Base-by-base conservation (phyloP, 1,140 invertebrate genomes). In the Ips nitidus region DNA sequence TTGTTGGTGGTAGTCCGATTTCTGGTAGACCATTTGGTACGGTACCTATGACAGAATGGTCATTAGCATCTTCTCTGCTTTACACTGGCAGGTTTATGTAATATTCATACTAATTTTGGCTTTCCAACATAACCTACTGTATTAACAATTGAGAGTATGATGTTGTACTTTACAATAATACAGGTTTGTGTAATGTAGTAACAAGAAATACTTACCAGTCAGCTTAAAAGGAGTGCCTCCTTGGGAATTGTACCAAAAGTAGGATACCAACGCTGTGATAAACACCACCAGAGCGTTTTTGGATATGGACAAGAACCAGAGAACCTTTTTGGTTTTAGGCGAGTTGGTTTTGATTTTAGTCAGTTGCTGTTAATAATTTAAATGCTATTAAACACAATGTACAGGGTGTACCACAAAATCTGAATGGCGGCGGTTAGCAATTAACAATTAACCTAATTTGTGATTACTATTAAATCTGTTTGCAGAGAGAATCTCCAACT, bases 241-340 rank as follows among this genome's bases (percentile, higher is more conserved):
- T 71, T 78, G 78, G 3, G 82, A 75, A 41, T 81, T 88, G 71
- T 79, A 57, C 40, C 77, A 78, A 64, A 75, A 64, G 60, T 75
- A 83, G 0, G 90, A 88, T 8, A 91, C 80, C 0, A 86, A 74
- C 0, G 90, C 89, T 64, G 89, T 90, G 1, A 89, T 75, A 1
- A 94, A 80, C 1, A 94, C 92, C 5, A 92, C 83, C 2, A 94
- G 82, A 0, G 92, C 93, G 77, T 94, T 95, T 52, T 92, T 83
- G 1, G 88, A 84, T 37, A 91, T 92, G 0, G 90, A 89, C 2
- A 92, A 60, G 6, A 93, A 84, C 90, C 91, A 93, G 22, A 92
- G 79, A 7, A 81, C 74, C 58, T 85, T 86, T 64, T 85, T 85
- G 0, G 86, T 37, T 1, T 81, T 68, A 56, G 75, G 75, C 67